Conservation (phyloP, 2,113 vertebrate genomes). For the Chamaetylas fuelleborni region DNA sequence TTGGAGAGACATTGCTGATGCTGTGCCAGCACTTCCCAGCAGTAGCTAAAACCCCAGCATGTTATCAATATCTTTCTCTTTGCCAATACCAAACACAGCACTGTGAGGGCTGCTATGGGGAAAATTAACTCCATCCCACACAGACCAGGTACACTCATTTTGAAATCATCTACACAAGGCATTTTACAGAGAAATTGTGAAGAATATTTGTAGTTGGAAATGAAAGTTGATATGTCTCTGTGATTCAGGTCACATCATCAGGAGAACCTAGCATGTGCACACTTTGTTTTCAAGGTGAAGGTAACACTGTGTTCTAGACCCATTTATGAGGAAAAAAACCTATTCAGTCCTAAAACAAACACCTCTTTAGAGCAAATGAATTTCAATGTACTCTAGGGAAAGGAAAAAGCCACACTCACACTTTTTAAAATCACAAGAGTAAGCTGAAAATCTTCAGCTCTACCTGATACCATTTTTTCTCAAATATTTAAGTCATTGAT, state of each 20-base stretch:
- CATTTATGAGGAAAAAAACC: not conserved
- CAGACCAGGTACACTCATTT: not conserved
- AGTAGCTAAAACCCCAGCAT: not conserved
- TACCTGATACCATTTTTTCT: not conserved
- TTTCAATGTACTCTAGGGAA: not conserved
- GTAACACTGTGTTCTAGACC: not conserved
- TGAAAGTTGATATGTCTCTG: not conserved
- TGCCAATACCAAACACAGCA: not conserved
- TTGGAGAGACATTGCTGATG: not conserved
- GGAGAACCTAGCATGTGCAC: not conserved
- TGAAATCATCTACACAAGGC: not conserved
- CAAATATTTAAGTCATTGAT: not conserved
- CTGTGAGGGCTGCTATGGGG: not conserved
- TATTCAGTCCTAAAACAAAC: not conserved
- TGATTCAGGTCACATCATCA: not conserved
- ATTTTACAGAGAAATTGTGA: not conserved
- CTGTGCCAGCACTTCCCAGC: not conserved
- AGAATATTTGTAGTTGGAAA: not conserved
- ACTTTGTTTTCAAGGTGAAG: not conserved
- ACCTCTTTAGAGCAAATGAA: not conserved
- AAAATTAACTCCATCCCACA: not conserved
- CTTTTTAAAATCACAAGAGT: not conserved
- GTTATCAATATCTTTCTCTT: not conserved
- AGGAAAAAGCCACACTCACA: too few species aligned
- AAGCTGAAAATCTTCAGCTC: not conserved